A percentile compares a stretch with the other conserved stretches of the same genome.
Conservation (phyloP, 2,888 invertebrate genomes). For the Agrenia bidenticulata region DNA sequence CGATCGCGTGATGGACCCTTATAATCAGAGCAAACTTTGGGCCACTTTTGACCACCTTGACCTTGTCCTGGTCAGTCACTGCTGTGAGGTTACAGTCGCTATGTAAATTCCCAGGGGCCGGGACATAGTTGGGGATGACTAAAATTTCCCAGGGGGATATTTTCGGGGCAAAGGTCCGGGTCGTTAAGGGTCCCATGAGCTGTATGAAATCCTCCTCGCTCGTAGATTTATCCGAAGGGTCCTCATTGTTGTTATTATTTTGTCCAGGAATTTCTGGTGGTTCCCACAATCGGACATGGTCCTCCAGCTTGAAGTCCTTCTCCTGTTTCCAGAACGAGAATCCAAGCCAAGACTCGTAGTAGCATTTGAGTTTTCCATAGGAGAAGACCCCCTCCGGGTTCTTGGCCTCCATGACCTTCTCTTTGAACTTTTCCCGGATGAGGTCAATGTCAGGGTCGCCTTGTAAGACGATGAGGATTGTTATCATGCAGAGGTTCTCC, state of each 20-base stretch:
- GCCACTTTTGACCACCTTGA: too few relatives aligned
- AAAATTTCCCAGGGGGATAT: conserved; percentile 50
- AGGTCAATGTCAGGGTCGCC: conserved; percentile 25
- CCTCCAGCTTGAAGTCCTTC: conserved; percentile 22
- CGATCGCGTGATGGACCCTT: conserved; percentile 47
- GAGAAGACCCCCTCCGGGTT: conserved; percentile 30
- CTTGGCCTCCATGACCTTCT: conserved; percentile 32
- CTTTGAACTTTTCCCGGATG: conserved; percentile 25
- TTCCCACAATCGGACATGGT: too few relatives aligned
- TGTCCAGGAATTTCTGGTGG: too few relatives aligned
- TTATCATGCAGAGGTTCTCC: conserved; percentile 35
- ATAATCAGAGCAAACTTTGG: conserved; percentile 34
- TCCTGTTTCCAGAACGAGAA: conserved; percentile 51
- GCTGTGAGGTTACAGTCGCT: conserved; percentile 14
- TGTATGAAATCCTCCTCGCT: conserved; percentile 39
- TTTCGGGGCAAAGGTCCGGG: conserved; percentile 34
- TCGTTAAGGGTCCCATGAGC: conserved; percentile 31
- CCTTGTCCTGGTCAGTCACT: conserved; percentile 4
- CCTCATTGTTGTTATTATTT: conserved; percentile 7
- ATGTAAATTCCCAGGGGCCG: conserved; percentile 16
- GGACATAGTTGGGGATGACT: conserved; percentile 30
- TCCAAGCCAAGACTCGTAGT: conserved; percentile 47
- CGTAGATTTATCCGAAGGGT: conserved; percentile 15
- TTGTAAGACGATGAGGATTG: conserved; percentile 23
- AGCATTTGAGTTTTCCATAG: conserved; percentile 40